Conservation (phyloP, 2,113 vertebrate species). For the Myiopsitta monachus region DNA sequence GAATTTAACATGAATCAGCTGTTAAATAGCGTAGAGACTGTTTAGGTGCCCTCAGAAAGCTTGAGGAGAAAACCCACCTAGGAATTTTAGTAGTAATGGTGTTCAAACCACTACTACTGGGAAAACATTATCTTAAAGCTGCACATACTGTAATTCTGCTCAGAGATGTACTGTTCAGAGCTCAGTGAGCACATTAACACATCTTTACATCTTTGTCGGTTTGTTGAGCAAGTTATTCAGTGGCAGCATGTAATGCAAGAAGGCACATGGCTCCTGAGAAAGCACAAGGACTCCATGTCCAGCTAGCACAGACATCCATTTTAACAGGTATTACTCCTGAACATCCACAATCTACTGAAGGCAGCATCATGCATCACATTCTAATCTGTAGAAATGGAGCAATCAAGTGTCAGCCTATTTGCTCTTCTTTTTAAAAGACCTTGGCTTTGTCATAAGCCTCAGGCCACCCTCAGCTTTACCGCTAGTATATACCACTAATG, state of each 20-base stretch:
- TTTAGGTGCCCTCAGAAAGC: background rate
- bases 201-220: background rate
- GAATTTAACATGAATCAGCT: background rate
- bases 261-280: fast-evolving
- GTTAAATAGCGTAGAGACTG: background rate
- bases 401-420: background rate
- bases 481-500: background rate
- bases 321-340: background rate
- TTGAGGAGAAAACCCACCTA: background rate
- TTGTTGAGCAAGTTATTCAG: background rate
- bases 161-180: background rate
- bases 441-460: background rate
- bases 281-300: background rate
- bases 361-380: background rate
- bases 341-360: background rate
- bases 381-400: background rate
- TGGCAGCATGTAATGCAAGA: background rate
- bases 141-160: background rate
- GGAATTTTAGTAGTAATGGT: background rate
- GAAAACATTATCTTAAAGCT: background rate
- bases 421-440: background rate
- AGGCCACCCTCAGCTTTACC: background rate
- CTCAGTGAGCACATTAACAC: background rate
- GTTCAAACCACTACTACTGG: background rate
- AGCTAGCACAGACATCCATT: background rate